Evolutionary conservation across 2,888 invertebrate species (phyloP).

Genomic region (Lasioglossum pauxillum): DNA sequence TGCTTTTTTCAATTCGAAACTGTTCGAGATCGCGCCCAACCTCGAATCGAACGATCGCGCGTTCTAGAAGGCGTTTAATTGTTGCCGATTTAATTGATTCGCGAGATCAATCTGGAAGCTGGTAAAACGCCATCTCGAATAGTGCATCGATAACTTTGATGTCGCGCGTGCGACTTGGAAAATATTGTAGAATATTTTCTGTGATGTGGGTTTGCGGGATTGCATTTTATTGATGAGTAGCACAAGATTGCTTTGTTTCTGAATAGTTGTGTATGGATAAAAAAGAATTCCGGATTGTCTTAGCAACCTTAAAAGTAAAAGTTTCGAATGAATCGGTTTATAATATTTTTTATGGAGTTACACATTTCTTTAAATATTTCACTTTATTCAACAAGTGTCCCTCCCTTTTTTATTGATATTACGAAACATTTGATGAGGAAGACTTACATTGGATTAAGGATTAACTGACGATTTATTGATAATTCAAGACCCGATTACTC

Average conservation of each 20-base stretch:
- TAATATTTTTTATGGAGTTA: neutral
- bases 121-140: neutral
- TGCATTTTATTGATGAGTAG: neutral
- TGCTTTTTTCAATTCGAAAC: neutral
- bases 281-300: neutral
- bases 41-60: neutral
- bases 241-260: neutral
- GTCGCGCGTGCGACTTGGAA: neutral
- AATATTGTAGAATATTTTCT: neutral
- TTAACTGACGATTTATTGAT: neutral
- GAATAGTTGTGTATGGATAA: neutral
- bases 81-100: neutral
- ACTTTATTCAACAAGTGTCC: too few relatives aligned
- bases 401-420: neutral
- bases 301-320: neutral
- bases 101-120: neutral
- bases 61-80: neutral
- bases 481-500: neutral
- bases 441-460: neutral
- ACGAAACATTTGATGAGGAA: neutral
- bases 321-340: neutral
- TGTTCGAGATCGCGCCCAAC: neutral
- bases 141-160: neutral
- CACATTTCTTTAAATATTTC: neutral
- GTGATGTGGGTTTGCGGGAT: neutral